phyloP scores from a whole-genome alignment of 2,797 vertebrate genomes.

The Eleutherodactylus coqui region DNA sequence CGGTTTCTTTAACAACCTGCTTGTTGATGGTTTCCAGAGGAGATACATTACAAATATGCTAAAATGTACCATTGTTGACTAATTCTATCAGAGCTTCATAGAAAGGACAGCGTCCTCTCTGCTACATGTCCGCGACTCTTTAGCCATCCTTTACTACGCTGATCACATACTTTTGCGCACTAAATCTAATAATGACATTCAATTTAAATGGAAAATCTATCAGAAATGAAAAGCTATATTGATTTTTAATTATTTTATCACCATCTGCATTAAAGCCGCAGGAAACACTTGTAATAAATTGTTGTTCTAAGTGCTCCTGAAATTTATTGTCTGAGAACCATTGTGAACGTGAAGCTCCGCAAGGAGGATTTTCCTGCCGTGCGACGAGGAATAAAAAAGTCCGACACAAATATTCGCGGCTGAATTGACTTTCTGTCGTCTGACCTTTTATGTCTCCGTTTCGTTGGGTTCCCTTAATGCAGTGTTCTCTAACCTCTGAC shows the following conservation, averaged over 20 bases:
- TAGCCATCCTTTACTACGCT: neutral
- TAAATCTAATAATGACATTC: constrained; percentile 31
- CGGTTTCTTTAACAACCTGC: no score
- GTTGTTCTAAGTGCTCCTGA: neutral
- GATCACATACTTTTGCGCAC: neutral
- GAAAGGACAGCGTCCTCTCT: neutral
- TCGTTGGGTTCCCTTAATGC: neutral
- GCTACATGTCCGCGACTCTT: neutral
- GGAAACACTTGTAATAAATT: constrained; percentile 27
- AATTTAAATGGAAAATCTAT: constrained; percentile 22
- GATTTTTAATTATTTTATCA: constrained; percentile 44
- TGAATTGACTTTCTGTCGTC: no score
- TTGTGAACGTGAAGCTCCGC: neutral
- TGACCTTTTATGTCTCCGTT: no score
- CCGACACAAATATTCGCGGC: neutral
- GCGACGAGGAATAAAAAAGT: no score
- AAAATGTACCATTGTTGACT: neutral
- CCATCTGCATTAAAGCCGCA: constrained; percentile 17
- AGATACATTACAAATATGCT: neutral
- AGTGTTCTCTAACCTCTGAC: neutral
- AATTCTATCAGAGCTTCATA: neutral
- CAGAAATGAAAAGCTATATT: constrained; percentile 36
- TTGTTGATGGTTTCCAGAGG: neutral
- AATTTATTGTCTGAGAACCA: neutral
- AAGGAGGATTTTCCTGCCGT: neutral